Conservation (phyloP, 2,888 invertebrate species). For the Rotaria magnacalcarata region DNA sequence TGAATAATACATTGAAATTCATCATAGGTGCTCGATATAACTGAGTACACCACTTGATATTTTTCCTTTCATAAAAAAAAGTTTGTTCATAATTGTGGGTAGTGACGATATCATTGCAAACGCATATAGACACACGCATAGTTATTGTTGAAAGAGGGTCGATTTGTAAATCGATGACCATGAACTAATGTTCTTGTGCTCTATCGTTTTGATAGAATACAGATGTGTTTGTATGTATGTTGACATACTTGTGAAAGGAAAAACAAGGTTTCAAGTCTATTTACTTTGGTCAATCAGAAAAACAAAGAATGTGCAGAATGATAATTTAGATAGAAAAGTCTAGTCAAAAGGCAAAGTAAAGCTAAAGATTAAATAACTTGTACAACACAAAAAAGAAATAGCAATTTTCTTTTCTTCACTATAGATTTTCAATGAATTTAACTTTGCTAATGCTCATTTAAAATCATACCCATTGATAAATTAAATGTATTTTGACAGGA, state of each 20-base stretch:
- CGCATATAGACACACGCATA: neutral
- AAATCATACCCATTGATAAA: neutral
- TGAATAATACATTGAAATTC: neutral
- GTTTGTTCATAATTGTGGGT: neutral
- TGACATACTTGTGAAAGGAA: neutral
- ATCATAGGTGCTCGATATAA: neutral
- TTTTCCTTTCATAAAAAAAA: neutral
- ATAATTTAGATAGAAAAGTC: neutral
- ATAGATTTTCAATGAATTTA: neutral
- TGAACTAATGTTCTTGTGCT: neutral
- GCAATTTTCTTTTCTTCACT: neutral
- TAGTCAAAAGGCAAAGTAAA: neutral
- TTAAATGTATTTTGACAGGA: too few species aligned
- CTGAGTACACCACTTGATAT: constrained; percentile 8
- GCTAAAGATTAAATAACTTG: neutral
- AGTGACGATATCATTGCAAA: neutral
- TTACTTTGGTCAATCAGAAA: neutral
- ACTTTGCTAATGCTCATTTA: neutral
- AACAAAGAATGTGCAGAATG: neutral
- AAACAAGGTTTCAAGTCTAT: neutral
- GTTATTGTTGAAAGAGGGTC: neutral
- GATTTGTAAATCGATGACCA: constrained; percentile 22
- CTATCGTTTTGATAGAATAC: neutral
- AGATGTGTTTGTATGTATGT: neutral
- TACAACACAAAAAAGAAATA: neutral